A percentile compares a stretch with the other conserved stretches of the same genome.
phyloP scores from a whole-genome alignment of 1,140 invertebrate species.

The Penaeus japonicus region DNA sequence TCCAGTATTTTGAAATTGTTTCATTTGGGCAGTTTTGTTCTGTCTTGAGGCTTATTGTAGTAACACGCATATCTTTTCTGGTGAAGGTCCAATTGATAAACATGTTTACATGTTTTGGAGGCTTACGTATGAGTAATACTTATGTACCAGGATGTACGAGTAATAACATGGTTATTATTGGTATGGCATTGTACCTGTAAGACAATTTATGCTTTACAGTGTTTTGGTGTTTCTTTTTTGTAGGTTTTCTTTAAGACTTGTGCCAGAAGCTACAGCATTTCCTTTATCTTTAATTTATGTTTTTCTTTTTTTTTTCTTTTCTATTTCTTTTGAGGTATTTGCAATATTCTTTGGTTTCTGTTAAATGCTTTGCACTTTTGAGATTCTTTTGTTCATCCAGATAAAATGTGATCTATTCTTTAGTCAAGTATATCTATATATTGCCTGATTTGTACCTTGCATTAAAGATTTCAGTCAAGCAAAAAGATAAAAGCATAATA shows the following conservation, averaged over 20 bases:
- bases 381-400: too few species aligned
- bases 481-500: too few species aligned
- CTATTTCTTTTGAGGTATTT: not conserved
- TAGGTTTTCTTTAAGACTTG: not conserved
- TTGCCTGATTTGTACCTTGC: too few species aligned
- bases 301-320: not conserved
- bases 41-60: not conserved
- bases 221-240: not conserved
- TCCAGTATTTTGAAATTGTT: too few species aligned
- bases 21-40: too few species aligned
- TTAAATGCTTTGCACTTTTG: too few species aligned
- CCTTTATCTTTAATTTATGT: not conserved
- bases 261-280: slow-evolving; percentile 2
- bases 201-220: slow-evolving; percentile 33
- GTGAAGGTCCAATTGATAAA: not conserved
- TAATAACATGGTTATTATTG: not conserved
- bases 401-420: too few species aligned
- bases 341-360: too few species aligned
- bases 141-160: not conserved
- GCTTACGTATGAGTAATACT: not conserved
- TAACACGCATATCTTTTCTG: not conserved
- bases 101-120: not conserved
- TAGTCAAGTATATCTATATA: too few species aligned
- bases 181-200: slow-evolving; percentile 39
- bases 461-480: too few species aligned